phyloP scores from a whole-genome alignment of 2,888 invertebrate species.

The Pseudeuparius sepicola region DNA sequence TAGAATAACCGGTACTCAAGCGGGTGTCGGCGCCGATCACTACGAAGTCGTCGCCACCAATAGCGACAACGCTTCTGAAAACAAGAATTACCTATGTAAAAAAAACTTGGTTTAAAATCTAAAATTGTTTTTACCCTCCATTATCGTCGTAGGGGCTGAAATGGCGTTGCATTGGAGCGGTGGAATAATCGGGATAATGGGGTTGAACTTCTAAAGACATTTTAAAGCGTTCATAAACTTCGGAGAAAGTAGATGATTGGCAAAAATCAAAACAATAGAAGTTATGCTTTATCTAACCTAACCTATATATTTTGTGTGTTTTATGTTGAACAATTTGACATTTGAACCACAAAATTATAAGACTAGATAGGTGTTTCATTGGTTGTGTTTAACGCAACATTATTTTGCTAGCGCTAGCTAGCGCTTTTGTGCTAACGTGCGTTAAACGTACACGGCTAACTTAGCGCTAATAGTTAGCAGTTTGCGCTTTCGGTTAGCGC shows the following conservation, averaged over 20 bases:
- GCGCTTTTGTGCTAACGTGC: no score
- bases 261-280: constrained; percentile 1
- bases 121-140: constrained; percentile 53
- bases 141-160: constrained; percentile 67
- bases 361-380: no score
- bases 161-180: constrained; percentile 38
- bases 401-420: no score
- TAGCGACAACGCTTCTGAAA: constrained; percentile 83
- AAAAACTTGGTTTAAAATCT: constrained; percentile 10
- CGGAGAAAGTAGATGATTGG: background rate
- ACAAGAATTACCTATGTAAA: constrained; percentile 4
- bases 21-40: constrained; percentile 94
- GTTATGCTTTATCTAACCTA: no score
- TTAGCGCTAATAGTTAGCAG: no score
- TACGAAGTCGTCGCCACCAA: constrained; percentile 91
- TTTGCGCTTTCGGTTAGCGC: no score
- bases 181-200: constrained; percentile 33
- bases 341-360: no score
- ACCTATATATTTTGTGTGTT: no score
- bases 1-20: constrained; percentile 81
- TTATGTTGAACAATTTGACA: no score
- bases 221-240: constrained; percentile 1
- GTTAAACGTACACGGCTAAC: no score
- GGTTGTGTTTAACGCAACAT: no score
- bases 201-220: constrained; percentile 23